A percentile compares a stretch with the other conserved stretches of the same genome.
These are phyloP conservation scores for Lasioglossum oenotherae DNA, from an alignment of 2,888 invertebrate genomes.

Conservation along the genomic window DNA sequence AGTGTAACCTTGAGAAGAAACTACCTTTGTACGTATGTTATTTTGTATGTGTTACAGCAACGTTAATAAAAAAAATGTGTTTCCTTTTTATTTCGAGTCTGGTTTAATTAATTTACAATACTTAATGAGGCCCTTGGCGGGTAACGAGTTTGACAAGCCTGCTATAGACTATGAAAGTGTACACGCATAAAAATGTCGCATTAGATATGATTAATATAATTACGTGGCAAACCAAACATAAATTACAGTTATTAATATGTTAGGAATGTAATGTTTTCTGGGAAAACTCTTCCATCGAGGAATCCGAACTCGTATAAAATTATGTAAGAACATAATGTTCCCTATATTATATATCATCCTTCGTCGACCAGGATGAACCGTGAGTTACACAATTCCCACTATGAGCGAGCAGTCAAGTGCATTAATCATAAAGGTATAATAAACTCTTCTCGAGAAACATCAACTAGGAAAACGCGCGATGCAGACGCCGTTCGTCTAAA, in stretches of 20 bases:
- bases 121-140: too few relatives aligned
- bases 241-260: slow-evolving; percentile 8
- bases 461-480: slow-evolving; percentile 40
- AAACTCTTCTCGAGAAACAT: slow-evolving; percentile 31
- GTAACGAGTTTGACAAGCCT: too few relatives aligned
- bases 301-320: slow-evolving; percentile 51
- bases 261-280: not conserved
- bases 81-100: too few relatives aligned
- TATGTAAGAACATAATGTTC: slow-evolving; percentile 42
- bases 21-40: too few relatives aligned
- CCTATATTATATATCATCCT: slow-evolving; percentile 46
- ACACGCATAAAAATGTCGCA: not conserved
- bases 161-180: not conserved
- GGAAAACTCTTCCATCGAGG: not conserved
- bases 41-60: too few relatives aligned
- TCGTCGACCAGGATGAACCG: slow-evolving; percentile 28
- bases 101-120: too few relatives aligned
- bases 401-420: slow-evolving; percentile 27
- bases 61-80: too few relatives aligned
- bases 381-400: slow-evolving; percentile 40
- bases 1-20: too few relatives aligned
- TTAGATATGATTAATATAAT: not conserved
- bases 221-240: not conserved
- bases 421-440: slow-evolving; percentile 60
- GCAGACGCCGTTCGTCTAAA: slow-evolving; percentile 30